phyloP scores from a whole-genome alignment of 2,113 vertebrate genomes.

The Scomber japonicus region DNA sequence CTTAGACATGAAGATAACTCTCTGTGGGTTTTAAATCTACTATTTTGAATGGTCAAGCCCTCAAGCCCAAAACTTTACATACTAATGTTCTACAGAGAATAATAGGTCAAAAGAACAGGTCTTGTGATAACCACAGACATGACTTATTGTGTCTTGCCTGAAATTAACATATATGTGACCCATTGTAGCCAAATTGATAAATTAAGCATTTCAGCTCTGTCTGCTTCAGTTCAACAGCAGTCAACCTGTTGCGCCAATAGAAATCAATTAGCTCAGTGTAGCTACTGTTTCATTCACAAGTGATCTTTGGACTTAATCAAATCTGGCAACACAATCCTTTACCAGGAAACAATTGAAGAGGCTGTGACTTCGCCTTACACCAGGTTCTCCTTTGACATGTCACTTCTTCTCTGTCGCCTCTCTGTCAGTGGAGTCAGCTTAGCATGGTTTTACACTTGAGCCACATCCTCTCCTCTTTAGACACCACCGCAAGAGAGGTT shows the following conservation, averaged over 20 bases:
- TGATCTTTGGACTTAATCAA: constrained; percentile 49
- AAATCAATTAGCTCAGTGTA: constrained; percentile 17
- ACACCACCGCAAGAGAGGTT: constrained; percentile 41
- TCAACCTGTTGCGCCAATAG: constrained; percentile 7
- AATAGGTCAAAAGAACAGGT: no score
- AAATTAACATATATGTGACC: not conserved
- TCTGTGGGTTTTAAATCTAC: no score
- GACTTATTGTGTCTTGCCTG: not conserved
- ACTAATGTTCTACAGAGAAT: no score
- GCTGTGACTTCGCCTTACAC: constrained; percentile 3
- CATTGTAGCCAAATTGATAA: not conserved
- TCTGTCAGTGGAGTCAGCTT: constrained; percentile 5
- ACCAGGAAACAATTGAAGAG: constrained; percentile 42
- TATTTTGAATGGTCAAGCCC: no score
- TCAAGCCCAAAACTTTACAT: no score
- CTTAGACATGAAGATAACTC: no score
- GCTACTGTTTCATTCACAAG: constrained; percentile 40
- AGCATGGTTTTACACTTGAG: constrained; percentile 47
- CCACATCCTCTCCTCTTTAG: constrained; percentile 29
- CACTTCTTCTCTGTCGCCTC: constrained; percentile 31
- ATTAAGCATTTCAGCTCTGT: not conserved
- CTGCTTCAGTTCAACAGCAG: not conserved
- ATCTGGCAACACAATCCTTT: constrained; percentile 40
- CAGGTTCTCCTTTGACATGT: constrained; percentile 27
- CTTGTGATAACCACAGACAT: no score